A percentile compares a stretch with the other conserved stretches of the same genome.
phyloP scores from a whole-genome alignment of 2,113 vertebrate species.

The Serilophus lunatus region DNA sequence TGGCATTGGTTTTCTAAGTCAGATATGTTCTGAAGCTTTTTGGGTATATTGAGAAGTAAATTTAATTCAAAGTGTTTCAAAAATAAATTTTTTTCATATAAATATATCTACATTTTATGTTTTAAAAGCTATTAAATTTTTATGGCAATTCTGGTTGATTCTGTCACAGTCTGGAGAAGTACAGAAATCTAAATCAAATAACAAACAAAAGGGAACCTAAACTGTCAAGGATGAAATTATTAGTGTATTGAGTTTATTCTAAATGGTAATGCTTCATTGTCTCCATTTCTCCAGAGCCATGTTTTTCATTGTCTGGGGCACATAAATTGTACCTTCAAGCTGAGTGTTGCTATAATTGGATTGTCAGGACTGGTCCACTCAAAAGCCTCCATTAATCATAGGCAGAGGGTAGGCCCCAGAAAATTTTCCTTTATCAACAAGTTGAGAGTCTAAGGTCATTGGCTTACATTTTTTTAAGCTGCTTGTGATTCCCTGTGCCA shows the following conservation, averaged over 20 bases:
- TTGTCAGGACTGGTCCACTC: conserved; percentile 36
- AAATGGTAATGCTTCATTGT: conserved; percentile 25
- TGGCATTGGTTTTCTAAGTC: not conserved
- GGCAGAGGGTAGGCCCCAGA: not conserved
- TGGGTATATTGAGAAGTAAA: not conserved
- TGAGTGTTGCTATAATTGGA: conserved; percentile 49
- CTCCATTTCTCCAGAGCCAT: conserved; percentile 17
- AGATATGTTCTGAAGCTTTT: not conserved
- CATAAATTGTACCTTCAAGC: conserved; percentile 48
- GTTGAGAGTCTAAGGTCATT: conserved; percentile 51
- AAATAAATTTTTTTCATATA: not conserved
- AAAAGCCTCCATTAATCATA: conserved; percentile 47
- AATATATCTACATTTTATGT: not conserved
- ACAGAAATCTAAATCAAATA: not conserved
- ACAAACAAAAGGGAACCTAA: not conserved
- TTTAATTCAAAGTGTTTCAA: not conserved
- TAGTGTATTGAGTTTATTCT: not conserved
- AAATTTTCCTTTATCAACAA: conserved; percentile 55
- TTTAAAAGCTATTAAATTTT: not conserved
- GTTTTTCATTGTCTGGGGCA: conserved; percentile 45
- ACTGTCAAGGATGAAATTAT: not conserved
- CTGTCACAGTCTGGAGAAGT: not conserved
- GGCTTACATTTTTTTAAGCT: conserved; percentile 60
- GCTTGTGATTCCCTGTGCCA: conserved; percentile 57
- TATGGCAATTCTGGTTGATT: not conserved